Evolutionary conservation across 2,888 invertebrate species (phyloP).

Genomic region (Notocelia uddmanniana): DNA sequence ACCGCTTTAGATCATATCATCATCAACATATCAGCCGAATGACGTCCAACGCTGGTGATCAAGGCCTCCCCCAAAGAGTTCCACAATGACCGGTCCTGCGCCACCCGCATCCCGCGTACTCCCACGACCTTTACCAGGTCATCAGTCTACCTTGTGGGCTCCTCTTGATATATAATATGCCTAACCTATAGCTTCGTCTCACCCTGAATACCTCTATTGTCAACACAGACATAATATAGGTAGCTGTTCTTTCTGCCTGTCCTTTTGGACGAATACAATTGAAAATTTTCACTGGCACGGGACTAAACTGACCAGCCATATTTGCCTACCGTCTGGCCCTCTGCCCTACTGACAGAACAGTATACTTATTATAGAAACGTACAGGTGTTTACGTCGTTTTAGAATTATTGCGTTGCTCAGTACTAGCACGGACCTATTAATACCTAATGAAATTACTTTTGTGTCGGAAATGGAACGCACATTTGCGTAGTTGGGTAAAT

Average conservation of each 20-base stretch:
- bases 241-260: neutral
- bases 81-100: no score
- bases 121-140: no score
- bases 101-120: no score
- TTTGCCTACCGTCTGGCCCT: constrained; percentile 44
- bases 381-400: neutral
- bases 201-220: no score
- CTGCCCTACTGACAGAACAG: neutral
- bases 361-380: neutral
- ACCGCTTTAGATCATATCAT: no score
- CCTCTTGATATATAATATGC: no score
- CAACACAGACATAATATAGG: no score
- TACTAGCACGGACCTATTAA: constrained; percentile 49
- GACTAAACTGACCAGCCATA: constrained; percentile 20
- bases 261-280: constrained; percentile 24
- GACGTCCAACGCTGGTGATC: no score
- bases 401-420: neutral
- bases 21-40: no score
- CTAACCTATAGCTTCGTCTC: no score
- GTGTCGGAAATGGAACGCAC: constrained; percentile 39
- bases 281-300: constrained; percentile 29
- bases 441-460: constrained; percentile 57
- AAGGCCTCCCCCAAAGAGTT: no score
- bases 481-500: constrained; percentile 13
- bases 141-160: no score